Conservation (phyloP, 1,140 invertebrate species). For the Teleopsis dalmanni region DNA sequence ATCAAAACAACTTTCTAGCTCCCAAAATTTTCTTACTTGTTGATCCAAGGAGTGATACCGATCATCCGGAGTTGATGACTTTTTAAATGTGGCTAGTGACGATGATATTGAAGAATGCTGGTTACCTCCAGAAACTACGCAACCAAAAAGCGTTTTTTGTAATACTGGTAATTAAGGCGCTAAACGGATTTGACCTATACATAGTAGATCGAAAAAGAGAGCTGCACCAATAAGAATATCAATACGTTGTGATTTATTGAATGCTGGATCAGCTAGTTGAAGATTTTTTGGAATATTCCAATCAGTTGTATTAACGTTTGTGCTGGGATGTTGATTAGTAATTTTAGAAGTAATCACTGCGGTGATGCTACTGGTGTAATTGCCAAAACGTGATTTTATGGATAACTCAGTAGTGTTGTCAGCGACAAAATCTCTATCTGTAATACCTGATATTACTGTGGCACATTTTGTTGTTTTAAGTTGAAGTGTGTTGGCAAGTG, state of each 20-base stretch:
- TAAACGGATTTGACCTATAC: constrained; percentile 20
- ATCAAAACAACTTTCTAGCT: constrained; percentile 9
- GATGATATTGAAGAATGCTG: neutral
- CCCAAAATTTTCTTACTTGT: constrained; percentile 13
- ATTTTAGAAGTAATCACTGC: neutral
- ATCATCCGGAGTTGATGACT: neutral
- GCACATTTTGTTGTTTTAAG: neutral
- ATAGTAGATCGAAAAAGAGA: constrained; percentile 15
- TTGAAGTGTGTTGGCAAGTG: constrained; percentile 1
- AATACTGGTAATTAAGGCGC: constrained; percentile 18
- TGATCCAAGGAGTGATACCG: neutral
- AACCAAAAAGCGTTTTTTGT: constrained; percentile 26
- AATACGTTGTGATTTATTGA: constrained; percentile 15
- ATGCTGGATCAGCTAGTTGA: constrained; percentile 20
- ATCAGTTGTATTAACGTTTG: neutral
- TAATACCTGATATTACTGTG: neutral
- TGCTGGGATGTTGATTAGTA: constrained; percentile 5
- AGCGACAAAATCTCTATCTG: neutral
- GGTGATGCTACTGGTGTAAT: neutral
- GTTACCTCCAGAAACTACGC: constrained; percentile 22
- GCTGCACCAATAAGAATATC: constrained; percentile 27
- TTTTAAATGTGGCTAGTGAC: neutral
- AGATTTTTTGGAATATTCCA: constrained; percentile 17
- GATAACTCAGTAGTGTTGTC: constrained; percentile 3
- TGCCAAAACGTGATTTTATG: neutral